Evolutionary conservation across 2,797 vertebrate genomes (phyloP), one percentile per base, ranked within the genome.

Genomic region (Clarias platycephalus): DNA sequence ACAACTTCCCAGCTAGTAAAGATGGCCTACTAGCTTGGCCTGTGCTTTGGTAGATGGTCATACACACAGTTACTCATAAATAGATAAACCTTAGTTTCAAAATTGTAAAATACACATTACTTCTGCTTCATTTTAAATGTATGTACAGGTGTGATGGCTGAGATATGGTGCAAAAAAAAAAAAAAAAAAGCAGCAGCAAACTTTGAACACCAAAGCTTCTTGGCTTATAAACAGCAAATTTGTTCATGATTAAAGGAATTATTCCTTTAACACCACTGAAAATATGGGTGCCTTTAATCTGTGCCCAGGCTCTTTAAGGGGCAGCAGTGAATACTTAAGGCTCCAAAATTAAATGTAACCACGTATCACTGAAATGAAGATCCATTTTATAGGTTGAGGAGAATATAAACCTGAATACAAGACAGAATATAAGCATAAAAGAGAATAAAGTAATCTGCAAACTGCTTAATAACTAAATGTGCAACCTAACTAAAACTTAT

Each of bases 281-380:
- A 66, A 31, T 66, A 4, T 77, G 75, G 20, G 1, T 24, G 18
- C 15, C 58, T 63, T 10, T 71, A 62, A 49, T 71, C 64, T 70
- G 75, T 79, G 55, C 26, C 66, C 80, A 20, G 64, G n/a, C 55
- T 79, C 37, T 40, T 20, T 28, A 78, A 83, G 34, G n/a, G 67
- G 55, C 76, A 63, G 57, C 44, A 4, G 22, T 1, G 74, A 77
- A 12, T 37, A 60, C 10, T 55, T 3, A 62, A 67, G 22, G 15
- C 62, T 15, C 8, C 26, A 53, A 24, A 60, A 34, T 24, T 2
- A 13, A 76, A 34, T 58, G 28, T 9, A 4, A 22, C 53, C 4
- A 60, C 37, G 2, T 26, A 24, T 77, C 34, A 15, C 28, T 77
- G 18, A 28, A 60, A 37, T 12, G 31, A 37, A 31, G 10, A 44